phyloP scores from a whole-genome alignment of 2,113 vertebrate species.

The Cathartes aura region DNA sequence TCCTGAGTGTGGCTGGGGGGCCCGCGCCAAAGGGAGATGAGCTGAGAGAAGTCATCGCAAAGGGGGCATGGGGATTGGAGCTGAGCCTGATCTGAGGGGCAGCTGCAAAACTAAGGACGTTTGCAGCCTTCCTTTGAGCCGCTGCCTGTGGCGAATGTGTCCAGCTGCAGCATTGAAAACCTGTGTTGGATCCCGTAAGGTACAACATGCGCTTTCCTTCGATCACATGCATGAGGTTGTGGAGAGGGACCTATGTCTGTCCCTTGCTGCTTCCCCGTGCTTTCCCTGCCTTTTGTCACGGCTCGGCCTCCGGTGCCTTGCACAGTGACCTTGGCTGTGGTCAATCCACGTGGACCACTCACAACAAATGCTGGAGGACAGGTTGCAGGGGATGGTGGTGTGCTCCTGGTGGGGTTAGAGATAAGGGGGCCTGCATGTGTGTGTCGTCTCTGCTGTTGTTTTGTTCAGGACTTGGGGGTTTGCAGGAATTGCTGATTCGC shows the following conservation, averaged over 20 bases:
- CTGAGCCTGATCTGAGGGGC: neutral
- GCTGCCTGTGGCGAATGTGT: neutral
- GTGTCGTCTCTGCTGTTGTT: neutral
- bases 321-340: neutral
- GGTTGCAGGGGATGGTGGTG: neutral
- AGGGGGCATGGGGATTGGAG: neutral
- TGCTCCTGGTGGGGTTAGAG: neutral
- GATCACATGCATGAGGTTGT: neutral
- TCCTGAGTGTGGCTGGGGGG: rapidly evolving
- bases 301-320: neutral
- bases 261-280: neutral
- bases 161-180: neutral
- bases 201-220: neutral
- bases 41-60: neutral
- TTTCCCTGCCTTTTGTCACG: neutral
- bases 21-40: neutral
- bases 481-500: neutral
- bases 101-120: neutral
- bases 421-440: neutral
- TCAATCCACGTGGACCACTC: neutral
- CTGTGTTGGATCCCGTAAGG: neutral
- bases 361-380: neutral
- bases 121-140: neutral
- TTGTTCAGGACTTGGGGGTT: neutral
- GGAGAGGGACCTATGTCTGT: neutral